A percentile compares a stretch with the other conserved stretches of the same genome.
These are phyloP conservation scores for Poeciliopsis turrubarensis DNA, from an alignment of 2,113 vertebrate species.

Conservation along the genomic window DNA sequence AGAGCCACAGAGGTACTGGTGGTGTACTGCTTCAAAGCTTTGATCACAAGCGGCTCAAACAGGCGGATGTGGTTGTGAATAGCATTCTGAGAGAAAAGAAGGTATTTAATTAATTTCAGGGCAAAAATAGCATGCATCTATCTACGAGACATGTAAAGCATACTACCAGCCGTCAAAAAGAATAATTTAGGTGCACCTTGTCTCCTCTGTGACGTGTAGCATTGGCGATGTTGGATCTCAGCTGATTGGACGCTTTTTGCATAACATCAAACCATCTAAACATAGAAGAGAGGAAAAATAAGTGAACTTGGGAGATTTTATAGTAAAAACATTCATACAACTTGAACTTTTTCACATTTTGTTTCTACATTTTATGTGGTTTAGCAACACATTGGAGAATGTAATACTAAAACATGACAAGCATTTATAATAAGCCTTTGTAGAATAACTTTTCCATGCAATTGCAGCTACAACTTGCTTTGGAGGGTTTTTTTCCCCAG, in stretches of 20 bases:
- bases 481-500: too few relatives aligned
- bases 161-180: neutral
- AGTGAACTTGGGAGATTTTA: neutral
- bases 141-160: neutral
- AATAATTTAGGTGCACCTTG: slow-evolving; percentile 81
- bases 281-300: neutral
- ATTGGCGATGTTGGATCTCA: slow-evolving; percentile 88
- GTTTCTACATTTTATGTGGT: too few relatives aligned
- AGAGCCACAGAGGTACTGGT: slow-evolving; percentile 95
- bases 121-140: neutral
- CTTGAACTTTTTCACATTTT: too few relatives aligned
- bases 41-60: slow-evolving; percentile 97
- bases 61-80: slow-evolving; percentile 97
- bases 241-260: slow-evolving; percentile 92
- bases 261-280: slow-evolving; percentile 97
- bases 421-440: too few relatives aligned
- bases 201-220: slow-evolving; percentile 91
- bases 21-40: slow-evolving; percentile 97
- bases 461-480: too few relatives aligned
- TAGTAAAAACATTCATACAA: too few relatives aligned
- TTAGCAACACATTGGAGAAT: too few relatives aligned
- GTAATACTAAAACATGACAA: too few relatives aligned
- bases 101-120: neutral
- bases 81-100: slow-evolving; percentile 83
- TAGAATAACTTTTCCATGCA: too few relatives aligned